These are phyloP conservation scores for Listrodromus nycthemerus DNA, from an alignment of 2,888 invertebrate species.

Conservation along the genomic window DNA sequence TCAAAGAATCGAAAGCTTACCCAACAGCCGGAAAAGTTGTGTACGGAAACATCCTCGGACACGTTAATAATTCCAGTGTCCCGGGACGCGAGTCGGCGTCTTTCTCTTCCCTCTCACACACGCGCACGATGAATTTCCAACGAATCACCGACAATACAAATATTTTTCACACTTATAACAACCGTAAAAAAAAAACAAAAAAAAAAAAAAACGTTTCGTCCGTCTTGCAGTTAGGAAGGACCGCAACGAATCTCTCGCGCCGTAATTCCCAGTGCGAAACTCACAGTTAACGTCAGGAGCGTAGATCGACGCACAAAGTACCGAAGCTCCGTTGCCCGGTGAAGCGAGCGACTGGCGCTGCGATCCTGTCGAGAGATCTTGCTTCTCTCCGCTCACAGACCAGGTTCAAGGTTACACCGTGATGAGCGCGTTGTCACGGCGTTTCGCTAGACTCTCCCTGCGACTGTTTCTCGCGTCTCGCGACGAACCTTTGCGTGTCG, in stretches of 20 bases:
- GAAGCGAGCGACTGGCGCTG: constrained; percentile 44
- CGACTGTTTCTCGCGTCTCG: not conserved
- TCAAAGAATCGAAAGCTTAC: constrained; percentile 74
- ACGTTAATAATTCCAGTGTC: constrained; percentile 63
- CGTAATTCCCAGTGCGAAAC: too few species aligned
- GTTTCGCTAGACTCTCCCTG: constrained; percentile 5
- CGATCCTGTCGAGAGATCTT: constrained; percentile 26
- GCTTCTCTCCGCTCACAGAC: constrained; percentile 44
- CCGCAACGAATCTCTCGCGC: too few species aligned
- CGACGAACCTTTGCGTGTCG: not conserved
- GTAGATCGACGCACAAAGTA: not conserved
- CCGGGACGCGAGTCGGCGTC: constrained; percentile 43
- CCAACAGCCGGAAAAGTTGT: constrained; percentile 83
- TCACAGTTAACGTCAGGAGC: too few species aligned
- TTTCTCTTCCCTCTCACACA: constrained; percentile 31
- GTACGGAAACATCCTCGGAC: constrained; percentile 81
- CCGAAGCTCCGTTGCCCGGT: constrained; percentile 12
- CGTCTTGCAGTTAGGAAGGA: too few species aligned
- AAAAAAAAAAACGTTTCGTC: not conserved
- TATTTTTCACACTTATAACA: not conserved
- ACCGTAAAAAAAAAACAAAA: not conserved
- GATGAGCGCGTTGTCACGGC: constrained; percentile 51
- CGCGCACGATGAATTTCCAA: not conserved
- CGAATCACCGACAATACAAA: not conserved
- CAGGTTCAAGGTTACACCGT: constrained; percentile 71